These are phyloP conservation scores for Gallinago jamesoni DNA, from an alignment of 2,113 vertebrate genomes.

Conservation along the genomic window DNA sequence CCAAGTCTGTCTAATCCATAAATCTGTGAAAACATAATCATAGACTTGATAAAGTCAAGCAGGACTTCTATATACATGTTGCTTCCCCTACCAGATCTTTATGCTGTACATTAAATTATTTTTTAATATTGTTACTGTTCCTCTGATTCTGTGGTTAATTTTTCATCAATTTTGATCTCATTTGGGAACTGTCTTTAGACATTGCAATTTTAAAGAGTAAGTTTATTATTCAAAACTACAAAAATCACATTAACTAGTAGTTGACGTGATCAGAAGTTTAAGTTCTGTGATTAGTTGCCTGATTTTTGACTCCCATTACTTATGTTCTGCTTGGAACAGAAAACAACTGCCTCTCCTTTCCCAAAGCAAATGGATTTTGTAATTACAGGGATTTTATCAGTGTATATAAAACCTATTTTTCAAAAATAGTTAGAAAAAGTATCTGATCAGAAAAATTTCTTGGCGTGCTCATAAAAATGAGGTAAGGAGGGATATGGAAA, in stretches of 20 bases:
- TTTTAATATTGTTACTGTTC: neutral
- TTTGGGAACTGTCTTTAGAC: neutral
- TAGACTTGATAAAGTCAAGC: neutral
- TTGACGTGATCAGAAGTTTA: neutral
- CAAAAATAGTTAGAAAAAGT: neutral
- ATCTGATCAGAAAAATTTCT: neutral
- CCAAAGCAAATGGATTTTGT: neutral
- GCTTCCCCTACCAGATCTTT: neutral
- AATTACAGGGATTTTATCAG: neutral
- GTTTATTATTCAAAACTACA: neutral
- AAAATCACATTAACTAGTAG: neutral
- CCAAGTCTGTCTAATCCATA: no score
- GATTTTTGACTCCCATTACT: neutral
- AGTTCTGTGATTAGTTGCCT: neutral
- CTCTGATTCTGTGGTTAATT: neutral
- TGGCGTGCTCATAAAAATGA: neutral
- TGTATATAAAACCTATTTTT: neutral
- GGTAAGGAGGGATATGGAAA: neutral
- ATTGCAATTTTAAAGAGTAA: neutral
- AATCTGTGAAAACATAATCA: neutral
- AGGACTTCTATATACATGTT: neutral
- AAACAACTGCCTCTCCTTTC: neutral
- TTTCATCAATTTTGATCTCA: neutral
- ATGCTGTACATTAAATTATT: neutral
- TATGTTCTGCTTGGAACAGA: neutral